Evolutionary conservation across 2,888 invertebrate species (phyloP).

Genomic region (Epinotia nisella): DNA sequence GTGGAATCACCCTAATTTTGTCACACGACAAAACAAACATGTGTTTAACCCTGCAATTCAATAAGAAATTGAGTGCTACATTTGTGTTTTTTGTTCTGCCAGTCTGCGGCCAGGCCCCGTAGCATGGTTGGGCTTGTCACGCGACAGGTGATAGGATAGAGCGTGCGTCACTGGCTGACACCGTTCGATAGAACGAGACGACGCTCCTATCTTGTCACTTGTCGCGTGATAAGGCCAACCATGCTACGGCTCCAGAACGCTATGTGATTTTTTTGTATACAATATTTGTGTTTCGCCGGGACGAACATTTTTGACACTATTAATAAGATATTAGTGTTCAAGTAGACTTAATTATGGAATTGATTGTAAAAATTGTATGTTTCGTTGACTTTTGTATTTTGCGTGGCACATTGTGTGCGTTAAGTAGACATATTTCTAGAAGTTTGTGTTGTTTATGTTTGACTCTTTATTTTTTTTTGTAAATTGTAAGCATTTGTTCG

Average conservation of each 20-base stretch:
- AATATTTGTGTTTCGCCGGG: background rate
- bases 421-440: conserved; percentile 55
- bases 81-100: background rate
- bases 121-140: too few species aligned
- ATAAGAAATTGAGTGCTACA: background rate
- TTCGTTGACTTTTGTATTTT: conserved; percentile 33
- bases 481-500: conserved; percentile 85
- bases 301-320: conserved; percentile 34
- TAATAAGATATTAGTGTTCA: conserved; percentile 42
- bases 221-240: too few species aligned
- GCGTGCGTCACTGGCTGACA: too few species aligned
- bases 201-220: too few species aligned
- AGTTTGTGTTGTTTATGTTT: conserved; percentile 54
- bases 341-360: conserved; percentile 47
- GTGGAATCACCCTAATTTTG: too few species aligned
- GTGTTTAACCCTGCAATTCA: background rate
- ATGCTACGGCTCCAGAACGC: too few species aligned
- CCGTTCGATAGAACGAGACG: too few species aligned
- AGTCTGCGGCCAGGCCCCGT: too few species aligned
- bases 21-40: background rate
- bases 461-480: conserved; percentile 71
- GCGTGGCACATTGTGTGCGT: conserved; percentile 48
- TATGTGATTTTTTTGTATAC: background rate
- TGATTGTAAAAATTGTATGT: conserved; percentile 49
- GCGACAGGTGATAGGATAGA: too few species aligned